Percentiles rank a stretch among this genome's conserved stretches.
phyloP scores from a whole-genome alignment of 2,797 vertebrate species.

The Tokudaia tokunoshimensis region DNA sequence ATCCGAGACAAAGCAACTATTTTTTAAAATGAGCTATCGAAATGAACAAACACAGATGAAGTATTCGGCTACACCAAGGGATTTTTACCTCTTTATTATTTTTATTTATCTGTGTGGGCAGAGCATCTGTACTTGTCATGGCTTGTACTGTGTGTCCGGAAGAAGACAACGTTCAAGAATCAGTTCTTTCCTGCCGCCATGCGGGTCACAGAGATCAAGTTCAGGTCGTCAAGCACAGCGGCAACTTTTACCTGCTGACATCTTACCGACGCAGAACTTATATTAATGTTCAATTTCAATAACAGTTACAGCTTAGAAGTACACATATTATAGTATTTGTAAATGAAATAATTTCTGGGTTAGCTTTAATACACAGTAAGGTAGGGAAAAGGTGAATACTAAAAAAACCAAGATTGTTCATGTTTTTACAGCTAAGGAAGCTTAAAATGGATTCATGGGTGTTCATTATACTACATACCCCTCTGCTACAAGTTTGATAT shows the following conservation, averaged over 20 bases:
- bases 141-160: too few species aligned
- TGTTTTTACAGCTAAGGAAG: slow-evolving; percentile 8
- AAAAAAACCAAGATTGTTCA: background rate
- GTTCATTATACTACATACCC: background rate
- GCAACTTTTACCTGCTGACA: too few species aligned
- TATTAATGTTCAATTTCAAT: background rate
- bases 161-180: background rate
- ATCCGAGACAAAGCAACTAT: background rate
- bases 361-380: background rate
- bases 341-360: slow-evolving; percentile 29
- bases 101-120: background rate
- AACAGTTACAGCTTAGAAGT: slow-evolving; percentile 15
- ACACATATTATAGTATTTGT: background rate
- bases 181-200: background rate
- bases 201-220: background rate
- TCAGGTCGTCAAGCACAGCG: background rate
- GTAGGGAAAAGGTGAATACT: background rate
- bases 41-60: background rate
- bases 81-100: background rate
- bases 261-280: background rate
- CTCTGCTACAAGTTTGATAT: background rate
- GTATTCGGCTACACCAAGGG: background rate
- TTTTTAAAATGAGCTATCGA: background rate
- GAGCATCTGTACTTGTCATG: background rate
- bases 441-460: background rate